phyloP scores from a whole-genome alignment of 1,140 invertebrate genomes.

The Periplaneta americana region DNA sequence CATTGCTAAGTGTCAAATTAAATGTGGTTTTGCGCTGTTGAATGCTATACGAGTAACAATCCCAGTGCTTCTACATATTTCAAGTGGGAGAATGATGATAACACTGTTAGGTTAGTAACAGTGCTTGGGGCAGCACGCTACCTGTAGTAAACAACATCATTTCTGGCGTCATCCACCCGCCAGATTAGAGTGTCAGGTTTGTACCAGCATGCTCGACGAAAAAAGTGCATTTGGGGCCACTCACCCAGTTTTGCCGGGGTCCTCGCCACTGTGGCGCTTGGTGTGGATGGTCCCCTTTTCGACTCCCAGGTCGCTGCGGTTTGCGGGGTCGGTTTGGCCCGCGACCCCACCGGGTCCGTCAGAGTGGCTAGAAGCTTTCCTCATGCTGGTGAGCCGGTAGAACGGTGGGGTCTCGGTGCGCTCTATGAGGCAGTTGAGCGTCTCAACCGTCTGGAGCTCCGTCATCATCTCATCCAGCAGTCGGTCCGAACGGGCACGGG shows the following conservation, averaged over 20 bases:
- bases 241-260: slow-evolving; percentile 56
- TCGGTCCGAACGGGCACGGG: slow-evolving; percentile 80
- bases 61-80: no score
- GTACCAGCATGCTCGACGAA: no score
- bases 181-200: no score
- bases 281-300: slow-evolving; percentile 95
- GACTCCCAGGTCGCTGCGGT: slow-evolving; percentile 48
- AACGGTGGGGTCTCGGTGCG: slow-evolving; percentile 96
- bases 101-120: no score
- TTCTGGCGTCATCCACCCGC: no score
- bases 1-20: no score
- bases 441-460: slow-evolving; percentile 94
- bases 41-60: no score
- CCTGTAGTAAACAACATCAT: no score
- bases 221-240: no score
- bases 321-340: slow-evolving; percentile 29
- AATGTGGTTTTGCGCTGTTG: no score
- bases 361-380: slow-evolving; percentile 84
- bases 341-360: slow-evolving; percentile 47
- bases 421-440: slow-evolving; percentile 90
- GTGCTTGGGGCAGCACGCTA: no score
- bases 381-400: slow-evolving; percentile 85
- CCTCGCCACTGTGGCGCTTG: slow-evolving; percentile 90
- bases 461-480: slow-evolving; percentile 95
- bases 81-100: no score